Conservation (phyloP, 2,888 invertebrate genomes). For the Loripinus fragilis region DNA sequence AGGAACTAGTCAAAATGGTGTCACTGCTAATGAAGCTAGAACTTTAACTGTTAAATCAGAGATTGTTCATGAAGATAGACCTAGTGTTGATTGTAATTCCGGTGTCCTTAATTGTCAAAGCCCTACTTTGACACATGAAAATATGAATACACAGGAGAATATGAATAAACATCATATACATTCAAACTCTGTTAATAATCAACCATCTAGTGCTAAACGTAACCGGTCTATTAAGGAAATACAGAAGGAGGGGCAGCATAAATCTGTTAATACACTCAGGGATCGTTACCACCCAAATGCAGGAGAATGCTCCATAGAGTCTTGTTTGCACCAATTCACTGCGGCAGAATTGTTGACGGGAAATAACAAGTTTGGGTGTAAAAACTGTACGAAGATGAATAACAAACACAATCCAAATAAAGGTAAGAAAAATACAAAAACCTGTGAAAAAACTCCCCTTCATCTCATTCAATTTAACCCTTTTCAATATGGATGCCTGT, state of each 20-base stretch:
- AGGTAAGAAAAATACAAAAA: constrained; percentile 43
- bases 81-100: background rate
- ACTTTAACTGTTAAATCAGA: background rate
- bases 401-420: constrained; percentile 63
- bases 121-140: background rate
- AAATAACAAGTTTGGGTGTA: constrained; percentile 96
- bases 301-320: constrained; percentile 87
- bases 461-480: too few relatives aligned
- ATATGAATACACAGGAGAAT: background rate
- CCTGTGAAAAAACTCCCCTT: too few relatives aligned
- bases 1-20: background rate
- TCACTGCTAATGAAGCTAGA: background rate
- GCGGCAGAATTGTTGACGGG: constrained; percentile 95
- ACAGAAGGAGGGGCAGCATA: constrained; percentile 56
- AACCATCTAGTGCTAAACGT: background rate
- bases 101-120: background rate
- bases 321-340: constrained; percentile 96
- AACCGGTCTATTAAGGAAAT: constrained; percentile 45
- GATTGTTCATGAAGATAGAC: background rate
- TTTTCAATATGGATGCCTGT: too few relatives aligned
- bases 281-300: constrained; percentile 83
- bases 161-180: constrained; percentile 7
- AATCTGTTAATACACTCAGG: constrained; percentile 60
- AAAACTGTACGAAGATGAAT: constrained; percentile 89
- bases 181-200: background rate